phyloP scores from a whole-genome alignment of 1,140 invertebrate species.

The Theocolax elegans region DNA sequence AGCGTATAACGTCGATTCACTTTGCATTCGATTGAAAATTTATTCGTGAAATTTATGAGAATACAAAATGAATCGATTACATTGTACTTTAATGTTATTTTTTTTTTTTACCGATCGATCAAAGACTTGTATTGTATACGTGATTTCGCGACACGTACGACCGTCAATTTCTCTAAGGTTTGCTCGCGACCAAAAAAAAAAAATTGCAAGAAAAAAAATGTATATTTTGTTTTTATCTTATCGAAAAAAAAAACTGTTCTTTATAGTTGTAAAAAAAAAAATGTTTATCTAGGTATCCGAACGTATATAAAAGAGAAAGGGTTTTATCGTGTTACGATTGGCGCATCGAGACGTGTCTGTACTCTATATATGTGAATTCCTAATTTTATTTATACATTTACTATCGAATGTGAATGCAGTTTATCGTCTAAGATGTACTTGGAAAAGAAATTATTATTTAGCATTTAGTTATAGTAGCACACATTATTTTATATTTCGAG shows the following conservation, averaged over 20 bases:
- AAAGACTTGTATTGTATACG: no score
- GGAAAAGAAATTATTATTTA: constrained; percentile 22
- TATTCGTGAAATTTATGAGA: no score
- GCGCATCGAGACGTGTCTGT: background rate
- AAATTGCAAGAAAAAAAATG: no score
- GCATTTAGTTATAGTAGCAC: constrained; percentile 46
- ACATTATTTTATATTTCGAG: constrained; percentile 45
- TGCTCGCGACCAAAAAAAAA: no score
- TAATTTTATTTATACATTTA: constrained; percentile 21
- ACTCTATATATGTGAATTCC: background rate
- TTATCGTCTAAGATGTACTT: constrained; percentile 29
- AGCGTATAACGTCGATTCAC: no score
- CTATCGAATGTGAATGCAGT: constrained; percentile 24
- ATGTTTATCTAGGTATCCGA: background rate
- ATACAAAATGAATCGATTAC: no score
- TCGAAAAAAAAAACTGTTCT: background rate
- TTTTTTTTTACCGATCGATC: no score
- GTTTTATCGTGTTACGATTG: constrained; percentile 6
- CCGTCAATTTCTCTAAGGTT: background rate
- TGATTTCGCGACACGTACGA: no score
- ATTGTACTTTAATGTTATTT: no score
- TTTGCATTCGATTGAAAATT: no score
- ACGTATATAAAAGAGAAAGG: constrained; percentile 6
- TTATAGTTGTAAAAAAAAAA: background rate
- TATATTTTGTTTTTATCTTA: background rate